Evolutionary conservation across 1,140 invertebrate species (phyloP).

Genomic region (Capitella teleta): DNA sequence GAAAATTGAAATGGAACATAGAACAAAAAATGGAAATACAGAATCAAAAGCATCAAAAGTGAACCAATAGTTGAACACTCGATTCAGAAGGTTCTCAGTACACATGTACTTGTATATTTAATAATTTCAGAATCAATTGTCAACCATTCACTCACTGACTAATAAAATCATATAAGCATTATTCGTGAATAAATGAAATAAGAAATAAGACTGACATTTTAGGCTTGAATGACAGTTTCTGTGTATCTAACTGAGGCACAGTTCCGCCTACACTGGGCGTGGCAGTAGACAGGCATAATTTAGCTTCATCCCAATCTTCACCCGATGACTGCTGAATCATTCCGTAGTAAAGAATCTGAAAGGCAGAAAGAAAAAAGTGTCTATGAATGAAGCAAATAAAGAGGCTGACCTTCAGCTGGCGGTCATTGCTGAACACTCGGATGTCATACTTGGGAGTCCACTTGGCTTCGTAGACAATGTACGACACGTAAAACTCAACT

Average conservation of each 20-base stretch:
- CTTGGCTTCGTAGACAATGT: constrained; percentile 30
- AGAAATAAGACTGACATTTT: constrained; percentile 1
- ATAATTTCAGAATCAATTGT: too few relatives aligned
- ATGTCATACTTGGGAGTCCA: constrained; percentile 41
- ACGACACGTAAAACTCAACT: constrained; percentile 26
- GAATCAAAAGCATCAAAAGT: too few relatives aligned
- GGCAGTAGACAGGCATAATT: constrained; percentile 40
- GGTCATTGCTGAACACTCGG: constrained; percentile 29
- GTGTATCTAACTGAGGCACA: constrained; percentile 31
- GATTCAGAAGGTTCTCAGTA: too few relatives aligned
- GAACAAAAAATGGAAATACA: too few relatives aligned
- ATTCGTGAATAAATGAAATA: too few relatives aligned
- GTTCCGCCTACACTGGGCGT: constrained; percentile 38
- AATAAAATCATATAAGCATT: too few relatives aligned
- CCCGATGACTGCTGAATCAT: constrained; percentile 41
- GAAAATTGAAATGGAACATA: not conserved
- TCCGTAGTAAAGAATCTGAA: constrained; percentile 42
- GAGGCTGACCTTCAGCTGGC: constrained; percentile 23
- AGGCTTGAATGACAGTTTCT: constrained; percentile 21
- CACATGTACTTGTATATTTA: too few relatives aligned
- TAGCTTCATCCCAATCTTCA: constrained; percentile 42
- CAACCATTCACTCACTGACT: too few relatives aligned
- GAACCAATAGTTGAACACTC: too few relatives aligned
- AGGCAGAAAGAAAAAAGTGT: constrained; percentile 7
- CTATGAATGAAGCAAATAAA: too few relatives aligned